A percentile compares a stretch with the other conserved stretches of the same genome.
These are phyloP conservation scores for Gasterosteus aculeatus DNA, from an alignment of 2,113 vertebrate species.

Conservation along the genomic window DNA sequence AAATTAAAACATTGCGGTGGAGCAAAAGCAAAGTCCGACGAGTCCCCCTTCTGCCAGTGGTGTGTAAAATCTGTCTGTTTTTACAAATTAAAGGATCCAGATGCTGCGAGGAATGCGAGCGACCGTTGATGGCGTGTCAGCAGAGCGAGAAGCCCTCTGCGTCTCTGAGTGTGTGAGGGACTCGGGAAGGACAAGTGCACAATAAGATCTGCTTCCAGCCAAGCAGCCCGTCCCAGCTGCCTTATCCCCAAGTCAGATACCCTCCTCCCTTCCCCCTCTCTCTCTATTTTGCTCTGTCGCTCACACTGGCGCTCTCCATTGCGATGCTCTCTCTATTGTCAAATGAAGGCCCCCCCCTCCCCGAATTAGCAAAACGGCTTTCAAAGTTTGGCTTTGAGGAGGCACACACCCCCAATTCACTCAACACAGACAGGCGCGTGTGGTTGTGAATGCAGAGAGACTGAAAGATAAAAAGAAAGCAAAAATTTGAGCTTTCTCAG, in stretches of 20 bases:
- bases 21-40: conserved; percentile 5
- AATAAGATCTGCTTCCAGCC: conserved; percentile 73
- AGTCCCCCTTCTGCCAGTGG: conserved; percentile 4
- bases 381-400: conserved; percentile 64
- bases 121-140: neutral
- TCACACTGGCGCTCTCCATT: conserved; percentile 29
- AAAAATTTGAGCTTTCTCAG: neutral
- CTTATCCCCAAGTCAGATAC: conserved; percentile 71
- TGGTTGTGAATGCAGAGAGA: conserved; percentile 10
- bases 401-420: conserved; percentile 38
- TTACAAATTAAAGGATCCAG: conserved; percentile 1
- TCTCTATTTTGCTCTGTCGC: conserved; percentile 12
- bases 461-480: neutral
- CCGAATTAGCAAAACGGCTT: conserved; percentile 53
- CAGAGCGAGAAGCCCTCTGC: conserved; percentile 10
- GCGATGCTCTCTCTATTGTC: conserved; percentile 58
- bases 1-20: neutral
- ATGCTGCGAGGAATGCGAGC: neutral
- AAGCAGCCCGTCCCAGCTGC: conserved; percentile 75
- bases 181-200: conserved; percentile 66
- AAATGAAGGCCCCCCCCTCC: conserved; percentile 41
- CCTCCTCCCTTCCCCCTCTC: conserved; percentile 39
- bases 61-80: neutral
- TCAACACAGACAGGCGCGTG: conserved; percentile 44
- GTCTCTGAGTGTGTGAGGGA: conserved; percentile 25